Base-by-base conservation (phyloP, 2,113 vertebrate species). In the Tetrao urogallus region DNA sequence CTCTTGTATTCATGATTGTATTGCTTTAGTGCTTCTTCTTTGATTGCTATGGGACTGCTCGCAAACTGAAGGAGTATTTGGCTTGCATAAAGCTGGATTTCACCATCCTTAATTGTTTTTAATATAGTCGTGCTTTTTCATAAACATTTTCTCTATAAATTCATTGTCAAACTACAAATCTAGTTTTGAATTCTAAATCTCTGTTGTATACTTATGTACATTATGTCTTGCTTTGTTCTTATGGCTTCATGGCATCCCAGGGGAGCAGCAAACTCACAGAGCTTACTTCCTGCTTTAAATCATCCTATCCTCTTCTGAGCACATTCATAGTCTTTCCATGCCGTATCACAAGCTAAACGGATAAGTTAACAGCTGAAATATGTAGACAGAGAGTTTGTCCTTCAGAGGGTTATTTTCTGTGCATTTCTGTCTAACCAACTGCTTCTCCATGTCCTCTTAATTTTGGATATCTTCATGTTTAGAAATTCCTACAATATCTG, bases 11-110 rank as follows among this genome's bases (percentile, higher is more conserved):
- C 12, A 11, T 60, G 69, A n/a, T 64, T 50, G 22, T 77, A 34
- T 80, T 52, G 19, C 74, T 93, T 83, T 69, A 78, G 64, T 86
- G 28, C 57, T 90, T 94, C 36, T 92, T 28, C 65, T 22, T 40
- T 96, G 85, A 96, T 95, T 96, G 89, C 89, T 95, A 11, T 94
- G 95, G 88, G 91, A 95, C 52, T 94, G 36, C 52, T 92, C 8
- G 10, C 72, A 88, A 89, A 78, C 88, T 76, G 52, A 94, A 93
- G 91, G 89, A 81, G 52, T 92, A 90, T 91, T 94, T 92, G 52
- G 61, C 38, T 91, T 91, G 34, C 79, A 74, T 80, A 89, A 85
- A 85, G 57, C 79, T 86, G 57, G 43, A 72, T 96, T 96, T 94
- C 91, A n/a, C 61, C 27, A 48, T 91, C 42, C 61, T 81, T 95